Base-by-base conservation (phyloP, 2,113 vertebrate genomes). In the Otus sunia region DNA sequence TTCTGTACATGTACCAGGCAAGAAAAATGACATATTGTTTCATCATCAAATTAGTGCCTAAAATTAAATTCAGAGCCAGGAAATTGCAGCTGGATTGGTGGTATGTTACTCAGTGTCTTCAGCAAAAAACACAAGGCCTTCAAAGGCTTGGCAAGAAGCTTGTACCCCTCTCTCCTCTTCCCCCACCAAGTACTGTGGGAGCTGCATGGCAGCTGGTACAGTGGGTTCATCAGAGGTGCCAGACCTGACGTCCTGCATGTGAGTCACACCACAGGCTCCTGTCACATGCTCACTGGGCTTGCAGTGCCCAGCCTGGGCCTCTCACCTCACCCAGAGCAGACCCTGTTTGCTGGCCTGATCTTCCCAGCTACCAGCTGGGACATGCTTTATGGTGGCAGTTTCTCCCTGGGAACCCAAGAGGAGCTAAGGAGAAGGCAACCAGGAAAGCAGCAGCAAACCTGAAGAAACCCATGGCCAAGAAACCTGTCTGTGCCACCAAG, bases 31-130 rank as follows among this genome's bases (percentile, higher is more conserved):
- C 53, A 69, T 91, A 87, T 34, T 91, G 66, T 91, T 91, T 96
- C 53, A 73, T 96, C 62, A 92, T 94, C 80, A 69, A 82, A 94
- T 95, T 95, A 94, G 68, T 89, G 86, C 95, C 86, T 93, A 55
- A 90, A 93, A 92, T 96, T 86, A 71, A 92, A 89, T 97, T 86
- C 71, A 77, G 66, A 76, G 66, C 45, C 87, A 86, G 96, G 84
- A 95, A 94, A 88, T 76, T 87, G 49, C 58, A 87, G 45, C 45
- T 81, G n/a, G 78, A 92, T 90, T 66, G 77, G 91, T 96, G 80
- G 58, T 45, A n/a, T 43, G 50, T 92, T 79, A 79, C 84, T 72
- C 32, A 27, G 27, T 43, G 58, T 62, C 63, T 92, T 79, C 74
- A 88, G 78, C 34, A 75, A 85, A 83, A 84, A 68, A 4, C 13